Conservation (phyloP, 1,140 invertebrate species). For the Heliothis subflexa region DNA sequence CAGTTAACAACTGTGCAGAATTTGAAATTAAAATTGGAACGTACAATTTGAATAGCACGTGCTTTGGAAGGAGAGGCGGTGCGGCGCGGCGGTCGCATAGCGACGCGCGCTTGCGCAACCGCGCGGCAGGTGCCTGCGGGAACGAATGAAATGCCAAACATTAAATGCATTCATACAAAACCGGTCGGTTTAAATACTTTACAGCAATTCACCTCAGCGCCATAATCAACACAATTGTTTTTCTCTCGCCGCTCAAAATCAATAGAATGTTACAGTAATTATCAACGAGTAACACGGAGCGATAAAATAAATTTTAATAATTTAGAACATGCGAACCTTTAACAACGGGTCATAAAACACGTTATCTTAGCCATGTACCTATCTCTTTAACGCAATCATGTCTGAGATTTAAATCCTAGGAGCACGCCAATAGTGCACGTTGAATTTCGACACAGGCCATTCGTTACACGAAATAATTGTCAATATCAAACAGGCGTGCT, state of each 20-base stretch:
- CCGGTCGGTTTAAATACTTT: constrained; percentile 34
- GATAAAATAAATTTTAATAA: constrained; percentile 46
- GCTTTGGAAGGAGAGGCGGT: constrained; percentile 37
- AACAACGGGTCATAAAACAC: constrained; percentile 46
- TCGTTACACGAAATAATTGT: constrained; percentile 70
- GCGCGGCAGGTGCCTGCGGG: constrained; percentile 50
- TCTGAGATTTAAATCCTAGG: constrained; percentile 64
- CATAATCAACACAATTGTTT: constrained; percentile 31
- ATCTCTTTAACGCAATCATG: constrained; percentile 58
- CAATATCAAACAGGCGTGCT: constrained; percentile 60
- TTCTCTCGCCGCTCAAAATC: constrained; percentile 41
- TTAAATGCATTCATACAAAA: constrained; percentile 41
- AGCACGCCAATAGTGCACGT: constrained; percentile 53
- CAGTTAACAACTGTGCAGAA: constrained; percentile 24
- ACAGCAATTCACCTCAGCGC: constrained; percentile 16
- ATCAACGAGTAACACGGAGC: constrained; percentile 6
- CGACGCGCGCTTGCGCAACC: constrained; percentile 49
- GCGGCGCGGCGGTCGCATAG: constrained; percentile 7
- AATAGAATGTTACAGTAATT: constrained; percentile 47
- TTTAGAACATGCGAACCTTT: constrained; percentile 48
- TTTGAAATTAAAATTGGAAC: constrained; percentile 55
- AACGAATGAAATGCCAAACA: constrained; percentile 50
- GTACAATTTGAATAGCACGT: constrained; percentile 51
- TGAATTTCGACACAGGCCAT: constrained; percentile 63
- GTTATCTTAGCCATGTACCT: constrained; percentile 46